These are phyloP conservation scores for Pelochelys cantorii DNA, from an alignment of 2,797 vertebrate species.

Conservation along the genomic window DNA sequence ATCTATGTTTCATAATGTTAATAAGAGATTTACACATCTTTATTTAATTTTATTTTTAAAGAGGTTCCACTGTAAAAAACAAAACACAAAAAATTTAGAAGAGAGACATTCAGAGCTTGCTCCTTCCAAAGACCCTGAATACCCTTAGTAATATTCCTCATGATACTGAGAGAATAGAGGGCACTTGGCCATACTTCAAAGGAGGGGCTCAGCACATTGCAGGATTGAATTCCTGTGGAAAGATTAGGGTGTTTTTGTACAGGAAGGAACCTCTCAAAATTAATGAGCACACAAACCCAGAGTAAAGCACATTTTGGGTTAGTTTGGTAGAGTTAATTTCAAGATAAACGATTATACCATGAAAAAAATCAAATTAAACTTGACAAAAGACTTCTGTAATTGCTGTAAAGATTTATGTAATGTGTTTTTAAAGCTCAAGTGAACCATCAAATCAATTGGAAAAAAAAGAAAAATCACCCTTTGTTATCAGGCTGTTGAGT, in stretches of 20 bases:
- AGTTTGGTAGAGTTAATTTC: background rate
- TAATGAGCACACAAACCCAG: background rate
- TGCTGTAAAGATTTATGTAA: conserved; percentile 70
- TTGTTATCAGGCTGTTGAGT: conserved; percentile 73
- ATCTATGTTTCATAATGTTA: accelerated
- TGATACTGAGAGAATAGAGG: background rate
- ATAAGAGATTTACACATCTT: background rate
- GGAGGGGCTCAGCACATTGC: background rate
- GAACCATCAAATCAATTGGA: conserved; percentile 67
- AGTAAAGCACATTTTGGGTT: background rate
- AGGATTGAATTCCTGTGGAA: conserved; percentile 21
- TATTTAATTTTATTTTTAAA: background rate
- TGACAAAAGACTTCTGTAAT: conserved; percentile 72
- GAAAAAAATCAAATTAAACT: conserved; percentile 22
- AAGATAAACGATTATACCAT: conserved; percentile 34
- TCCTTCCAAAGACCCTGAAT: background rate
- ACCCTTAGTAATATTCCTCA: background rate
- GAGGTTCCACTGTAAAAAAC: background rate
- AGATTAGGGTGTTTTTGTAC: background rate
- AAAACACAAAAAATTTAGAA: background rate
- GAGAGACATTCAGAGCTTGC: background rate
- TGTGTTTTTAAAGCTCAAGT: conserved; percentile 72
- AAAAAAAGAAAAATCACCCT: conserved; percentile 59
- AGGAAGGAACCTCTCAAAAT: conserved; percentile 16
- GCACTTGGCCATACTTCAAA: accelerated